Conservation (phyloP, 2,888 invertebrate genomes). For the Melanophora roralis region DNA sequence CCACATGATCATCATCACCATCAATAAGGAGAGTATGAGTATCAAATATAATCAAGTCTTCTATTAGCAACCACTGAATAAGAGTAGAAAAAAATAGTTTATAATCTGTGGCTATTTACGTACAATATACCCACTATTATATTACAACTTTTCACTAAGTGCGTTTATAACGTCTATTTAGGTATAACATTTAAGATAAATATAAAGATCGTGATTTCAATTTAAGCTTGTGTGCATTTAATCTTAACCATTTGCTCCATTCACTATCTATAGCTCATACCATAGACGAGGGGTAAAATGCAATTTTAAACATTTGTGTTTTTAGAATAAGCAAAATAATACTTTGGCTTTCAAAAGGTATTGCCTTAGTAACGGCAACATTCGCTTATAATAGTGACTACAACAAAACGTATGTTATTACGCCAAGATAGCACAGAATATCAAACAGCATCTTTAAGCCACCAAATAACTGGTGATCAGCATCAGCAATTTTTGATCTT, state of each 20-base stretch:
- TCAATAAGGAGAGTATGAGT: conserved; percentile 1
- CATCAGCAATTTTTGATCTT: conserved; percentile 11
- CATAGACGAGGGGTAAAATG: background rate
- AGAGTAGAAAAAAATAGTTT: conserved; percentile 37
- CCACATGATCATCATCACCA: conserved; percentile 20
- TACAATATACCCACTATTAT: conserved; percentile 26
- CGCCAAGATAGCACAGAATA: conserved; percentile 32
- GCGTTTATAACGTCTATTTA: conserved; percentile 63
- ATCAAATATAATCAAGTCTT: conserved; percentile 42
- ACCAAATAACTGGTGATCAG: conserved; percentile 37
- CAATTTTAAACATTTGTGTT: background rate
- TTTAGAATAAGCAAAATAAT: background rate
- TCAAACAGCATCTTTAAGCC: conserved; percentile 27
- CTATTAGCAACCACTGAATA: background rate
- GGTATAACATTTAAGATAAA: conserved; percentile 68
- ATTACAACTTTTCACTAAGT: conserved; percentile 45
- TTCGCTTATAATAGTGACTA: background rate
- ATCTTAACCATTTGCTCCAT: conserved; percentile 49
- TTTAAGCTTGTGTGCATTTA: conserved; percentile 68
- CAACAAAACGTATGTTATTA: conserved; percentile 14
- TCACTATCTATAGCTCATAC: background rate
- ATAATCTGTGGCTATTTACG: conserved; percentile 45
- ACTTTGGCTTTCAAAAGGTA: background rate
- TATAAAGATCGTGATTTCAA: conserved; percentile 68
- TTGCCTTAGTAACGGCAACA: background rate